phyloP scores from a whole-genome alignment of 2,113 vertebrate genomes.

The Vicugna pacos region DNA sequence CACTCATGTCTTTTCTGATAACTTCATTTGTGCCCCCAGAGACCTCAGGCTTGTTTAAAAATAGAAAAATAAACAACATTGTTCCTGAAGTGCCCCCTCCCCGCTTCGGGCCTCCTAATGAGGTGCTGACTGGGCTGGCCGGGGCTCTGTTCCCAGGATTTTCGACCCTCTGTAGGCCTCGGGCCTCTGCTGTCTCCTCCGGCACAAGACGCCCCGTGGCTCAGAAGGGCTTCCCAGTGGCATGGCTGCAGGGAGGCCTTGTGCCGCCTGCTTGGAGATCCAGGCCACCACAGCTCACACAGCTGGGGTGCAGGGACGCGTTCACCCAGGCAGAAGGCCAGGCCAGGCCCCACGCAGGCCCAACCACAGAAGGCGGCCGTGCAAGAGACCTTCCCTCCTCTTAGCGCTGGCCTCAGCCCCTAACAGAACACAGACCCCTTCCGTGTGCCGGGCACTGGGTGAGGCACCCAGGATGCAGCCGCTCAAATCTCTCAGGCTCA shows the following conservation, averaged over 20 bases:
- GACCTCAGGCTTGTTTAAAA: constrained; percentile 80
- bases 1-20: constrained; percentile 79
- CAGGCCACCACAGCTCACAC: neutral
- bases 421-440: neutral
- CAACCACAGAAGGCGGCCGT: neutral
- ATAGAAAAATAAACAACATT: constrained; percentile 82
- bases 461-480: neutral
- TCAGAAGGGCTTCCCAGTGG: neutral
- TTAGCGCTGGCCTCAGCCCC: neutral
- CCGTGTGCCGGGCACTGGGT: neutral
- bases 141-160: constrained; percentile 77
- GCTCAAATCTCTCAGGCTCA: neutral
- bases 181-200: constrained; percentile 25
- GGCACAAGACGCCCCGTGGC: neutral
- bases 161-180: constrained; percentile 14
- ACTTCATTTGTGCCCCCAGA: constrained; percentile 81
- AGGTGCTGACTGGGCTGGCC: constrained; percentile 69
- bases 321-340: neutral
- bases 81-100: constrained; percentile 56
- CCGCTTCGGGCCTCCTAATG: constrained; percentile 41
- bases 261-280: neutral
- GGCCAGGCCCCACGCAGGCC: neutral
- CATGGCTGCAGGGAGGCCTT: neutral
- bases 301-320: neutral
- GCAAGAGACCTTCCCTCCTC: too few species aligned